phyloP scores from a whole-genome alignment of 2,113 vertebrate species.

The Agapornis roseicollis region DNA sequence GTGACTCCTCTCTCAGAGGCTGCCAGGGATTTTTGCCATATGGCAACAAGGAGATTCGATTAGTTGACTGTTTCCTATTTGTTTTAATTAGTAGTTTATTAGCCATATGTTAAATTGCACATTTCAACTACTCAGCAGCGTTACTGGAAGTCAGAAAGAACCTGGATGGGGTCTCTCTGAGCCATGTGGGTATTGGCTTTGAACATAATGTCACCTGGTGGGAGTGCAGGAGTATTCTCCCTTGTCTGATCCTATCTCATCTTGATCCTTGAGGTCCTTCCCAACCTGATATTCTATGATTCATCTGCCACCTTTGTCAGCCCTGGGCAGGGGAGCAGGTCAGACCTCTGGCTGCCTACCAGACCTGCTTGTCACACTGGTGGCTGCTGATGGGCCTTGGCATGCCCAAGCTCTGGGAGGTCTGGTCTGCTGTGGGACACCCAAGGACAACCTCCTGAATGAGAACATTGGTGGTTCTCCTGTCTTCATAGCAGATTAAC shows the following conservation, averaged over 20 bases:
- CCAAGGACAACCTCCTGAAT: not conserved
- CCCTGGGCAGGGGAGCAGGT: not conserved
- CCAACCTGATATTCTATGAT: not conserved
- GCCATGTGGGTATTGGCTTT: not conserved
- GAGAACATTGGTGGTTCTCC: not conserved
- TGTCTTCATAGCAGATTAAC: not conserved
- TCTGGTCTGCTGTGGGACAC: too few relatives aligned
- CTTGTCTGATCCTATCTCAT: not conserved
- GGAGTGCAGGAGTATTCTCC: not conserved
- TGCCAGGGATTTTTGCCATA: slow-evolving; percentile 60
- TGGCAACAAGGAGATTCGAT: slow-evolving; percentile 41
- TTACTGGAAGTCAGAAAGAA: not conserved
- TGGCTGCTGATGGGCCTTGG: not conserved
- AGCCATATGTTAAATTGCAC: slow-evolving; percentile 61
- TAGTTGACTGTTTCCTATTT: slow-evolving; percentile 65
- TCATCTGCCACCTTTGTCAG: not conserved
- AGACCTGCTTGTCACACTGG: not conserved
- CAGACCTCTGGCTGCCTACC: not conserved
- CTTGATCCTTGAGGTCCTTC: not conserved
- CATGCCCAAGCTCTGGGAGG: not conserved
- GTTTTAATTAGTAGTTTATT: slow-evolving; percentile 63
- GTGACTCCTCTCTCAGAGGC: not conserved
- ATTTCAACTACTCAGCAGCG: not conserved
- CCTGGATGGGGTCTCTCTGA: not conserved
- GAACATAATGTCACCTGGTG: not conserved